Evolutionary conservation across 2,888 invertebrate species (phyloP).

Genomic region (Brenthis hecate): DNA sequence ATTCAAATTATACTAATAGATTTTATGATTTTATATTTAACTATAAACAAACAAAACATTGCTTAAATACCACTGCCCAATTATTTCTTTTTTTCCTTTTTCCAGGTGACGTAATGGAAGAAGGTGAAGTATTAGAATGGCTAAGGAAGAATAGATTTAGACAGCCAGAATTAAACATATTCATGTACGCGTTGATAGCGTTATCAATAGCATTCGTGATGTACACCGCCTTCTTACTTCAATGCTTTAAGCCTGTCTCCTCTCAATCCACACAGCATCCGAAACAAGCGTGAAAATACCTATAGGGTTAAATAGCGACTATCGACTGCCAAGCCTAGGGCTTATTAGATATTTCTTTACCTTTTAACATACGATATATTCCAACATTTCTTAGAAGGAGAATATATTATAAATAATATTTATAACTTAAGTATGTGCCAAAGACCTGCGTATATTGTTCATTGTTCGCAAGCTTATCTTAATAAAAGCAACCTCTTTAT

Average conservation of each 20-base stretch:
- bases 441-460: not conserved
- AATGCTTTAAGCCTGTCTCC: conserved; percentile 91
- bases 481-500: not conserved
- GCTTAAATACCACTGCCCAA: too few relatives aligned
- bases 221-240: conserved; percentile 94
- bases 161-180: conserved; percentile 95
- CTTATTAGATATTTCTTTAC: conserved; percentile 26
- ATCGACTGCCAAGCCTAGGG: conserved; percentile 29
- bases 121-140: conserved; percentile 95
- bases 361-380: conserved; percentile 27
- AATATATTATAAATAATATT: too few relatives aligned
- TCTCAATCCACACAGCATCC: conserved; percentile 84
- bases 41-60: too few relatives aligned
- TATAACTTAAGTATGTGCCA: not conserved
- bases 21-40: not conserved
- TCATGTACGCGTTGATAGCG: conserved; percentile 95
- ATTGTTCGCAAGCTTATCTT: not conserved
- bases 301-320: conserved; percentile 5
- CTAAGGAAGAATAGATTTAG: conserved; percentile 95
- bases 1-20: conserved; percentile 29
- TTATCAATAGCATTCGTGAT: conserved; percentile 92
- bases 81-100: conserved; percentile 43
- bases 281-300: conserved; percentile 83
- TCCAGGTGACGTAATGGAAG: conserved; percentile 91
- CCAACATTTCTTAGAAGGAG: conserved; percentile 26